Conservation (phyloP, 2,797 vertebrate species). For the Sebastes vulpes region DNA sequence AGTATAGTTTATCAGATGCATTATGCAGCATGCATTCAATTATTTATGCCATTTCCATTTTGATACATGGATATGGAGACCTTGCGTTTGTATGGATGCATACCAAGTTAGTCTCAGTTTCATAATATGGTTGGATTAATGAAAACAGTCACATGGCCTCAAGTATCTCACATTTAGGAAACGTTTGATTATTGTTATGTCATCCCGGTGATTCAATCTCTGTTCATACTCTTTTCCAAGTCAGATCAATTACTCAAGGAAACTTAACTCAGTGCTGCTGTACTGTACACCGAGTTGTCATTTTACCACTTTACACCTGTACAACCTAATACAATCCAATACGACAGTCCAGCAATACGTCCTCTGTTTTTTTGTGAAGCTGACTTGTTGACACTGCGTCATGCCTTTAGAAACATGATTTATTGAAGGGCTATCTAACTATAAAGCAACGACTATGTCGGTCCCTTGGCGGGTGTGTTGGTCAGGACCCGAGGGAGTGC, state of each 20-base stretch:
- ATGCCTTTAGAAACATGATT: too few species aligned
- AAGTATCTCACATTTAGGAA: neutral
- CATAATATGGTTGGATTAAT: neutral
- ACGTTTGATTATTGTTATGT: neutral
- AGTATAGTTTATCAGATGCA: constrained; percentile 6
- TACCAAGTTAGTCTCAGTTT: neutral
- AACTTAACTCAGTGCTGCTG: too few species aligned
- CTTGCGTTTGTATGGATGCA: neutral
- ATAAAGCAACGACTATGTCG: too few species aligned
- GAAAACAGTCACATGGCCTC: neutral
- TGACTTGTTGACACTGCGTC: too few species aligned
- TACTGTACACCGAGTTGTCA: too few species aligned
- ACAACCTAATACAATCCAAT: neutral
- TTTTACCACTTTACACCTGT: neutral
- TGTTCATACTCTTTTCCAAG: neutral
- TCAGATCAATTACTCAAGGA: neutral
- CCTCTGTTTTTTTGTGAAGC: too few species aligned
- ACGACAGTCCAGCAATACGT: neutral
- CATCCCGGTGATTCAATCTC: neutral
- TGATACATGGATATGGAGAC: constrained; percentile 11
- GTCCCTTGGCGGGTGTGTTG: too few species aligned
- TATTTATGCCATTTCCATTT: constrained; percentile 41
- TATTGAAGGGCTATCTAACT: too few species aligned
- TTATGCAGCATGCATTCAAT: constrained; percentile 1
- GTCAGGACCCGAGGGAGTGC: too few species aligned